Percentiles rank a stretch among this genome's conserved stretches.
Conservation (phyloP, 1,140 invertebrate genomes). For the Parasteatoda tepidariorum region DNA sequence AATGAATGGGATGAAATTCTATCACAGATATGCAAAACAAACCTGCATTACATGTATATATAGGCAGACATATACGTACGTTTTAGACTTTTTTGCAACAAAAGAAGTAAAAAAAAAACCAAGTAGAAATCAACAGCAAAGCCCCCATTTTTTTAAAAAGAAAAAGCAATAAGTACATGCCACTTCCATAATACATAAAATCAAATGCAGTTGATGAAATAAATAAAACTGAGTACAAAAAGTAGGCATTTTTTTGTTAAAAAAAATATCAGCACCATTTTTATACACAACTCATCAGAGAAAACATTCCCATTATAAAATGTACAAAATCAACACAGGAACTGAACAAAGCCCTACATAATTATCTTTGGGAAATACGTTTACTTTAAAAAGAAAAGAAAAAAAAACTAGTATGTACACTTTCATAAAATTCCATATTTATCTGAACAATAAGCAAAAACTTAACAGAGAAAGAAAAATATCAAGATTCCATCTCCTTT, state of each 20-base stretch:
- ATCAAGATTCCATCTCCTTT: too few species aligned
- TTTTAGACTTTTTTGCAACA: too few species aligned
- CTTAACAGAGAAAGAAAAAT: too few species aligned
- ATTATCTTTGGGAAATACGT: background rate
- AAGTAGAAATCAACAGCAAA: background rate
- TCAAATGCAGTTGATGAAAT: slow-evolving; percentile 47
- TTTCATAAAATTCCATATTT: too few species aligned
- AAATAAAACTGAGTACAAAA: slow-evolving; percentile 30
- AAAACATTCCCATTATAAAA: background rate
- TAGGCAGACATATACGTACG: slow-evolving; percentile 18
- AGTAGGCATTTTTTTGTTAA: background rate
- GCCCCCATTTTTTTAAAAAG: slow-evolving; percentile 12
- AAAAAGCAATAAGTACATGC: slow-evolving; percentile 35
- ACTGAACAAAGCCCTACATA: background rate
- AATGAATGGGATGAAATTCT: slow-evolving; percentile 11
- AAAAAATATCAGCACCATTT: background rate
- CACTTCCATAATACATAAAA: slow-evolving; percentile 24
- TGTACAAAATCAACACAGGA: background rate
- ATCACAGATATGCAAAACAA: slow-evolving; percentile 52
- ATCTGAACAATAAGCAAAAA: too few species aligned
- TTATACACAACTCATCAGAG: background rate
- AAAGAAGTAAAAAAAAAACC: too few species aligned
- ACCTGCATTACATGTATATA: slow-evolving; percentile 25
- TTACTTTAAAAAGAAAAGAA: background rate
- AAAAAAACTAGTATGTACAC: too few species aligned